Evolutionary conservation across 1,140 invertebrate genomes (phyloP).

Genomic region (Atta colombica): DNA sequence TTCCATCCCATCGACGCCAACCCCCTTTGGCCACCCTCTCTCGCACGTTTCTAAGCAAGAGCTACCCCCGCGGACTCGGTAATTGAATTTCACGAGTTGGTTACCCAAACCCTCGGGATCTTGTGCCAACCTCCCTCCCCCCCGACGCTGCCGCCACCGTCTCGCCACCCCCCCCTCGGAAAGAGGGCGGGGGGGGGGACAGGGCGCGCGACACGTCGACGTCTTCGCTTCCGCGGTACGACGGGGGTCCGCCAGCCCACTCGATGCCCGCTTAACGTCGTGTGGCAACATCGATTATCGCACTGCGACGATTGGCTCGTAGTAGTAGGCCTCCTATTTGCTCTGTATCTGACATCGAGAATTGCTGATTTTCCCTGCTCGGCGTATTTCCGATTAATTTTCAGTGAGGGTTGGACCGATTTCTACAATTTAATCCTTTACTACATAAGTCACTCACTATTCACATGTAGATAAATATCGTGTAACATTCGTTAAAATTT

Average conservation of each 20-base stretch:
- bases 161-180: slow-evolving; percentile 55
- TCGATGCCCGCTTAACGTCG: slow-evolving; percentile 82
- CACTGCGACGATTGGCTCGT: slow-evolving; percentile 71
- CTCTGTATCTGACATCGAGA: slow-evolving; percentile 54
- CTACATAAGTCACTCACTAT: slow-evolving; percentile 67
- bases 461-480: slow-evolving; percentile 33
- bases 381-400: slow-evolving; percentile 70
- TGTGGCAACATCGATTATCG: slow-evolving; percentile 83
- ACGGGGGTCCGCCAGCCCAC: slow-evolving; percentile 76
- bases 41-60: slow-evolving; percentile 70
- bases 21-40: slow-evolving; percentile 68
- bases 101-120: slow-evolving; percentile 83
- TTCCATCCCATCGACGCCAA: slow-evolving; percentile 55
- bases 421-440: slow-evolving; percentile 74
- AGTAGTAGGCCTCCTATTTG: slow-evolving; percentile 47
- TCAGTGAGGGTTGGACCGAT: slow-evolving; percentile 57
- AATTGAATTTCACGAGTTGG: slow-evolving; percentile 87
- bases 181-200: not conserved
- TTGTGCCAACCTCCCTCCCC: slow-evolving; percentile 70
- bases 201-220: slow-evolving; percentile 49
- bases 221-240: slow-evolving; percentile 57
- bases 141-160: slow-evolving; percentile 18
- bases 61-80: slow-evolving; percentile 83
- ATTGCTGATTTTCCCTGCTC: slow-evolving; percentile 50
- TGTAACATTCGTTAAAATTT: not conserved